Evolutionary conservation across 1,140 invertebrate genomes (phyloP), one percentile per base, ranked within the genome.

Genomic region (Chionoecetes opilio): DNA sequence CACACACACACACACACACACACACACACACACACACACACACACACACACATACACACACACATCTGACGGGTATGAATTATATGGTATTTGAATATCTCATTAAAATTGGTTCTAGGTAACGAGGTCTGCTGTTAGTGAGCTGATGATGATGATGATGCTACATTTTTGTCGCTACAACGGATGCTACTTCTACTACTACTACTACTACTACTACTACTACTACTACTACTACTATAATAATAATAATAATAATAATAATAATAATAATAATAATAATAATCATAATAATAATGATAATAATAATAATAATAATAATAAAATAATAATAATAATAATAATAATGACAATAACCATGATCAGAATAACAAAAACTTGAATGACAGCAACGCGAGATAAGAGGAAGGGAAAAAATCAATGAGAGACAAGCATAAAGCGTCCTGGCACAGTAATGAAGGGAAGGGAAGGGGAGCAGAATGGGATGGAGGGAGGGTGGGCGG

Each of bases 161-260:
- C 26, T 75, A 75, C 21, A 0, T 75, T 75, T n/a, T n/a, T n/a
- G 63, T 75, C 3, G 26, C 21, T 26, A 75, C 26, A n/a, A 75
- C 8, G 21, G 63, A 0, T 53, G 38, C 14, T 41, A 63, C 17
- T 63, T 21, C 53, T 21, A 63, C 53, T 63, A 63, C 53, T 63
- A 63, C 53, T 75, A 75, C 63, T 75, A 75, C 63, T 75, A 75
- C 63, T 75, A 75, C 63, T 75, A 75, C 63, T 75, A 75, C 63
- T 75, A 75, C 63, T 75, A 75, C 63, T 75, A 75, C 63, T 75
- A 75, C 63, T 75, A 75, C 63, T 75, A 75, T 75, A 75, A 17
- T 75, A 75, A 17, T n/a, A n/a, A 17, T 21, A 75, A 26, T 21
- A 75, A 9, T 21, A 75, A 9, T 3, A 75, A 9, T 21, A 75